Percentiles rank a stretch among this genome's conserved stretches.
Conservation (phyloP, 2,888 invertebrate genomes). For the Eudasyphora cyanicolor region DNA sequence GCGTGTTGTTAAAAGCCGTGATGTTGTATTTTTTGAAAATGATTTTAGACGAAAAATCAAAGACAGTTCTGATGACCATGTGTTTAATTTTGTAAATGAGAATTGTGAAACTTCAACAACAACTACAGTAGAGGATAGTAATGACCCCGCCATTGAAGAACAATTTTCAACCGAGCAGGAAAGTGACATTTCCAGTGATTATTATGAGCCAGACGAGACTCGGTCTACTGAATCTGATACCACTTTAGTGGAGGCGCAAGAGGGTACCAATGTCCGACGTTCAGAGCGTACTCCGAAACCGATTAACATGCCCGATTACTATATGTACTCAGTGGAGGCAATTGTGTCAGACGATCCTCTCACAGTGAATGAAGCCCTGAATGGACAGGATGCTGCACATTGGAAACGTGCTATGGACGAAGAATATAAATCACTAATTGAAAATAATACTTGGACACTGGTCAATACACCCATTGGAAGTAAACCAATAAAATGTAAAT, state of each 20-base stretch:
- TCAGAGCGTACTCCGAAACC: neutral
- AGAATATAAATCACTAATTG: constrained; percentile 60
- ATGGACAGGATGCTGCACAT: neutral
- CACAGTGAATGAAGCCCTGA: constrained; percentile 4
- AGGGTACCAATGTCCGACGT: neutral
- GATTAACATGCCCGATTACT: neutral
- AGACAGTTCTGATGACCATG: neutral
- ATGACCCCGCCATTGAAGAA: neutral
- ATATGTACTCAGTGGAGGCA: neutral
- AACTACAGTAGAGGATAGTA: neutral
- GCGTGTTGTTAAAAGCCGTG: constrained; percentile 15
- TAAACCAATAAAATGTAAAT: constrained; percentile 51
- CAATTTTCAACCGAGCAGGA: neutral
- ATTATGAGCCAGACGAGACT: too few relatives aligned
- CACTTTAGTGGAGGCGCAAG: neutral
- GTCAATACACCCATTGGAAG: constrained; percentile 50
- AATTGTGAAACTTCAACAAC: too few relatives aligned
- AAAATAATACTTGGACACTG: constrained; percentile 65
- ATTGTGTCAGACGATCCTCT: neutral
- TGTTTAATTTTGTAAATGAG: neutral
- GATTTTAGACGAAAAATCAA: neutral
- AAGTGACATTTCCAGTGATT: too few relatives aligned
- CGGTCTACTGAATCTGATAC: neutral
- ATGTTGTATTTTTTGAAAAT: constrained; percentile 37
- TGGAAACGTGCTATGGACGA: constrained; percentile 59